phyloP scores from a whole-genome alignment of 2,888 invertebrate genomes.

The Polyploca ridens region DNA sequence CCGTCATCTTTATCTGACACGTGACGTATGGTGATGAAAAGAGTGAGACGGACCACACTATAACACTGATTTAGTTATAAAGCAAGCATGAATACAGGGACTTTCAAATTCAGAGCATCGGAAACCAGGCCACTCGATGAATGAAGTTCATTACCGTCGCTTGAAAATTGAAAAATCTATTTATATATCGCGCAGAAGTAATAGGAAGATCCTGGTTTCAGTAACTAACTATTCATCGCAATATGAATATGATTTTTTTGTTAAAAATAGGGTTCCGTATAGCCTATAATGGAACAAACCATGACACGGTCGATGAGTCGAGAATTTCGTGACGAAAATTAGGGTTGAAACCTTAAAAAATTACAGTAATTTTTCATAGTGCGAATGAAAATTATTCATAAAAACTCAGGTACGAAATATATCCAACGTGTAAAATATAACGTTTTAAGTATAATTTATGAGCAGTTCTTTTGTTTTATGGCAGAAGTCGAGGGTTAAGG shows the following conservation, averaged over 20 bases:
- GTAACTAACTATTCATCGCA: not conserved
- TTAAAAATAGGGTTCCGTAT: no score
- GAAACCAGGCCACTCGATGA: not conserved
- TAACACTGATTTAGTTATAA: no score
- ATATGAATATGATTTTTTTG: no score
- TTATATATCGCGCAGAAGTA: no score
- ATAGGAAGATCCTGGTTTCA: no score
- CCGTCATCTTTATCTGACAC: no score
- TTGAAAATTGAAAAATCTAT: not conserved
- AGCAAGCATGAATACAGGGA: not conserved
- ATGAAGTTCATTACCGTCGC: not conserved
- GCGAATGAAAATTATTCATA: not conserved
- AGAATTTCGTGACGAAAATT: no score
- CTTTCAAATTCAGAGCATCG: not conserved
- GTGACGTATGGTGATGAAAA: no score
- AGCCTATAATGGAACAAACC: no score
- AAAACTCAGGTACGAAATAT: not conserved
- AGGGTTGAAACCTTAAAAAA: no score
- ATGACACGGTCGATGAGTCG: no score
- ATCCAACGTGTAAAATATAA: not conserved
- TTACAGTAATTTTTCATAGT: not conserved
- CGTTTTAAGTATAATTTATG: constrained; percentile 3
- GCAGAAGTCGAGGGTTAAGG: not conserved
- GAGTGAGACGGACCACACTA: no score
- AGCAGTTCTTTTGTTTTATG: not conserved